phyloP scores from a whole-genome alignment of 1,140 invertebrate genomes.

The Lasioglossum baleicum region DNA sequence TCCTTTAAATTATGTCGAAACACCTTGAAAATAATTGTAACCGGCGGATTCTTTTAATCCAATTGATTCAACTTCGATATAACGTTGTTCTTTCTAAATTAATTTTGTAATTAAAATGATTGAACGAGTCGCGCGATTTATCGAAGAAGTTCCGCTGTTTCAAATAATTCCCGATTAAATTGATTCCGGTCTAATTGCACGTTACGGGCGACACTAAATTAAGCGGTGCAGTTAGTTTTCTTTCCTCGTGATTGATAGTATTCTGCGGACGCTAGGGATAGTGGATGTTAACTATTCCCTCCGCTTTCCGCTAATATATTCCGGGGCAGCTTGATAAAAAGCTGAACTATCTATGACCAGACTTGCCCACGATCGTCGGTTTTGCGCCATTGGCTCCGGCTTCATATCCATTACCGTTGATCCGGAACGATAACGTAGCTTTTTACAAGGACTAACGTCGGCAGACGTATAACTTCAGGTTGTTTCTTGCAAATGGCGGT shows the following conservation, averaged over 20 bases:
- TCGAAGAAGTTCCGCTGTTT: neutral
- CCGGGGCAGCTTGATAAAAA: slow-evolving; percentile 37
- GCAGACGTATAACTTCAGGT: slow-evolving; percentile 27
- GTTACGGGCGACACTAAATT: slow-evolving; percentile 10
- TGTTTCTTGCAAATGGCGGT: slow-evolving; percentile 6
- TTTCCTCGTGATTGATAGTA: slow-evolving; percentile 25
- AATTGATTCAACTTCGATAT: too few species aligned
- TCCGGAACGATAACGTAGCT: slow-evolving; percentile 23
- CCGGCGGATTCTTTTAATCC: too few species aligned
- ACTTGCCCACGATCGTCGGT: slow-evolving; percentile 38
- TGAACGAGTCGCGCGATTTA: too few species aligned
- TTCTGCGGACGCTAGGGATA: neutral
- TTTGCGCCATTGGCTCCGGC: slow-evolving; percentile 33
- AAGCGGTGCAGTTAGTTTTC: slow-evolving; percentile 10
- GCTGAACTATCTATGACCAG: slow-evolving; percentile 42
- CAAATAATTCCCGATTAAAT: neutral
- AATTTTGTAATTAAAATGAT: neutral
- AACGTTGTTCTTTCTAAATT: too few species aligned
- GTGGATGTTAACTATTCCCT: slow-evolving; percentile 36
- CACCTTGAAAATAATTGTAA: neutral
- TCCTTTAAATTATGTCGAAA: neutral
- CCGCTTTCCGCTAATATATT: slow-evolving; percentile 40
- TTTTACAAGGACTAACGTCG: slow-evolving; percentile 26
- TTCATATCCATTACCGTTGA: slow-evolving; percentile 47
- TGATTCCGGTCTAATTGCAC: neutral